Percentiles rank a stretch among this genome's conserved stretches.
These are phyloP conservation scores for Cylindroiulus punctatus DNA, from an alignment of 2,888 invertebrate species.

Conservation along the genomic window DNA sequence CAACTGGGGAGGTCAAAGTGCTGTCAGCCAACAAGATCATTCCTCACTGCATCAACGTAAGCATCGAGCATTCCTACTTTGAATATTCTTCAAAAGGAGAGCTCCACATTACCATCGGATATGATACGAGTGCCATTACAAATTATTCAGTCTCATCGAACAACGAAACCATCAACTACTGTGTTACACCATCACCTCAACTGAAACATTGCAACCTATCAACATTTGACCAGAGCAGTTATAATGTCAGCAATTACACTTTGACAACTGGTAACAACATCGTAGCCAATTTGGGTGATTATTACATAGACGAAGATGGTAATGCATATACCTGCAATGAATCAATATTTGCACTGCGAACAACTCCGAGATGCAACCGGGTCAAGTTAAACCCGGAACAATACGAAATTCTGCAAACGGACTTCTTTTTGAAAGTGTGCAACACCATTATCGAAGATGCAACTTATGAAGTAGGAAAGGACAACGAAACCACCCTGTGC, in stretches of 20 bases:
- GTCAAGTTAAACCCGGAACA: neutral
- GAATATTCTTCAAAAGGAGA: neutral
- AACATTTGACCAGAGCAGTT: neutral
- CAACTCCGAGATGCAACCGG: neutral
- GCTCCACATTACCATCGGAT: neutral
- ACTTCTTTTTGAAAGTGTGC: neutral
- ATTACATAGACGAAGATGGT: constrained; percentile 26
- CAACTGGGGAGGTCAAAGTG: no score
- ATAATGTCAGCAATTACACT: neutral
- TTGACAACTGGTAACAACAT: neutral
- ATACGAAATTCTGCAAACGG: neutral
- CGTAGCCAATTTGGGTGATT: constrained; percentile 7
- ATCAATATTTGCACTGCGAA: neutral
- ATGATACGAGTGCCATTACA: neutral
- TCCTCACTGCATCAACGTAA: neutral
- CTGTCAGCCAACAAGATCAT: neutral
- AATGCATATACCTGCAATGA: neutral
- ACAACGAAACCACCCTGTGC: neutral
- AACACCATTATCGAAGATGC: neutral
- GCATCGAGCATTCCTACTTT: neutral
- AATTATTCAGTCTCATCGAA: neutral
- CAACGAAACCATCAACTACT: neutral
- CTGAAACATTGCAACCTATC: neutral
- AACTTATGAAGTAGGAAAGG: neutral
- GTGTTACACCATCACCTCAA: constrained; percentile 13